A percentile compares a stretch with the other conserved stretches of the same genome.
Evolutionary conservation across 2,113 vertebrate genomes (phyloP).

Genomic region (Spilogale gracilis): DNA sequence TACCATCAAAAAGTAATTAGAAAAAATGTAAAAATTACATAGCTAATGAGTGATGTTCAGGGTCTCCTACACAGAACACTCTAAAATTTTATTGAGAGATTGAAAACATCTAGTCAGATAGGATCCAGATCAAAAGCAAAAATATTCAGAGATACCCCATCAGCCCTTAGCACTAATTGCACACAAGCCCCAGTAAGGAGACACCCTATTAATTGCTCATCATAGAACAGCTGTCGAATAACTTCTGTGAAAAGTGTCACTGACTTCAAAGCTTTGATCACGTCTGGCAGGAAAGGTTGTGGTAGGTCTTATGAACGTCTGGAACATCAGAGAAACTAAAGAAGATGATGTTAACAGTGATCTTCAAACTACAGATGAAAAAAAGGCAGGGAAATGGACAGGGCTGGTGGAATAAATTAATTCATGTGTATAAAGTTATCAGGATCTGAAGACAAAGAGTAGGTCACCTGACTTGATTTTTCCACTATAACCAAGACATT

Average conservation of each 20-base stretch:
- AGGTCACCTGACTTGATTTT: neutral
- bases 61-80: neutral
- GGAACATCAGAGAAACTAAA: slow-evolving; percentile 24
- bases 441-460: neutral
- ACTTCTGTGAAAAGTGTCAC: slow-evolving; percentile 36
- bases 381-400: neutral
- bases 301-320: slow-evolving; percentile 71
- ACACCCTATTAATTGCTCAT: slow-evolving; percentile 22
- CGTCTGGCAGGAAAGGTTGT: slow-evolving; percentile 45
- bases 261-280: slow-evolving; percentile 67
- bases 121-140: slow-evolving; percentile 59
- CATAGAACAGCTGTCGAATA: neutral
- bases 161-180: slow-evolving; percentile 34
- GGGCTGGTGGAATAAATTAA: neutral
- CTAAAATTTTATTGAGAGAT: neutral
- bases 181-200: neutral
- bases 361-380: neutral
- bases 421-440: neutral
- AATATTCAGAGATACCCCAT: neutral
- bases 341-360: neutral
- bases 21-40: neutral
- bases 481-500: neutral
- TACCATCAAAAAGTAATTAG: neutral
- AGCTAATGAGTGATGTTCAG: neutral
- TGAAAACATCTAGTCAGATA: slow-evolving; percentile 11